phyloP scores from a whole-genome alignment of 2,113 vertebrate genomes.

The Melanerpes aurifrons region DNA sequence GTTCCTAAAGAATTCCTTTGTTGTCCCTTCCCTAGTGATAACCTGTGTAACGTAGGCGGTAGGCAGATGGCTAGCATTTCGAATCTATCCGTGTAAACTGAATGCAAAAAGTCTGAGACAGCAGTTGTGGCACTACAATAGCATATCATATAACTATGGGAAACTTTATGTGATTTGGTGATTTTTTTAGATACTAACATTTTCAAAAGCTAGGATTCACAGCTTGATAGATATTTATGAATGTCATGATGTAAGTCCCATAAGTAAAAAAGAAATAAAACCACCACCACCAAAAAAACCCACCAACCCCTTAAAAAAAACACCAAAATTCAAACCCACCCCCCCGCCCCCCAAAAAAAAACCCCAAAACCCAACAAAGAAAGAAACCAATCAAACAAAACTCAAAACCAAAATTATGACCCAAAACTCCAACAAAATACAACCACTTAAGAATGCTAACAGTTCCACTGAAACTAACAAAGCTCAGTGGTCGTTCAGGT shows the following conservation, averaged over 20 bases:
- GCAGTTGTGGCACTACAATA: not conserved
- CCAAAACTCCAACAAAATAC: too few species aligned
- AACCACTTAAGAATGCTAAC: not conserved
- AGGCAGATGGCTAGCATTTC: not conserved
- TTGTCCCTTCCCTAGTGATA: not conserved
- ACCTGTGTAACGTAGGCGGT: fast-evolving
- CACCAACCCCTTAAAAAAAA: too few species aligned
- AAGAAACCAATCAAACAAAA: too few species aligned
- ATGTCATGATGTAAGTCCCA: not conserved
- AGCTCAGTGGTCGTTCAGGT: not conserved
- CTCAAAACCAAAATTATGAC: too few species aligned
- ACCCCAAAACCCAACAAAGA: too few species aligned
- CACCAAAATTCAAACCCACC: too few species aligned
- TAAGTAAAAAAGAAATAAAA: not conserved
- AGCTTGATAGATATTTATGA: fast-evolving
- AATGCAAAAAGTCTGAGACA: not conserved
- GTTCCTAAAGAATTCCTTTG: not conserved
- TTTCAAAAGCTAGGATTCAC: not conserved
- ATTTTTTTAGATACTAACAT: fast-evolving
- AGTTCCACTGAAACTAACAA: not conserved
- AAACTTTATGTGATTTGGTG: not conserved
- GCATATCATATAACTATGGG: not conserved
- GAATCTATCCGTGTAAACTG: not conserved
- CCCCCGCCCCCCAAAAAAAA: too few species aligned
- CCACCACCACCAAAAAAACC: too few species aligned